These are phyloP conservation scores for Trichechus manatus DNA, from an alignment of 2,113 vertebrate genomes.

Conservation along the genomic window DNA sequence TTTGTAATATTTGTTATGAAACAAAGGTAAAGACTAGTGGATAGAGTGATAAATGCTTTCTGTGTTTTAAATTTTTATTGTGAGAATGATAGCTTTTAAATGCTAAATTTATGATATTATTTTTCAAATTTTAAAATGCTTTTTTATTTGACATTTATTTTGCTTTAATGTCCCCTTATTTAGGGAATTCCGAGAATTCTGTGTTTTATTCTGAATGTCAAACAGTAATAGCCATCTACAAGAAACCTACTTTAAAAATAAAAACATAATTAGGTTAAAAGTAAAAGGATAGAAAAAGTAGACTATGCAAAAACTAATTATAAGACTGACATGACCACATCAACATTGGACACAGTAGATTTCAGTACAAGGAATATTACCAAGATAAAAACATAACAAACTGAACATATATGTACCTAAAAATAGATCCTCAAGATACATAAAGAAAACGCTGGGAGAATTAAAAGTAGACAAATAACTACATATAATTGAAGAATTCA, in stretches of 20 bases:
- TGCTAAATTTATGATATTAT: not conserved
- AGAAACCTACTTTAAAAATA: conserved; percentile 39
- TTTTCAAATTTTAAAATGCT: conserved; percentile 6
- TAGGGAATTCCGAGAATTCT: not conserved
- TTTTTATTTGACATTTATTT: not conserved
- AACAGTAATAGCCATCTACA: not conserved
- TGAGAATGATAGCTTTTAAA: not conserved
- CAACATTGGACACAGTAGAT: not conserved
- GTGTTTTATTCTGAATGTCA: conserved; percentile 25
- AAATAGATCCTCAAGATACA: not conserved
- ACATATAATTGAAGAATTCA: conserved; percentile 4
- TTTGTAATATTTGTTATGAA: not conserved
- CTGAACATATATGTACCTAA: not conserved
- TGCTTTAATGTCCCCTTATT: not conserved
- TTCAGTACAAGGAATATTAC: not conserved
- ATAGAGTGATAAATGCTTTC: not conserved
- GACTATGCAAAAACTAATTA: too few species aligned
- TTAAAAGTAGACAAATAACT: not conserved
- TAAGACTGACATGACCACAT: not conserved
- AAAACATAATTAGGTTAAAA: not conserved
- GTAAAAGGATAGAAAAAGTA: not conserved
- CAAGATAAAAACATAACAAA: not conserved
- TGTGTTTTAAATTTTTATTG: not conserved
- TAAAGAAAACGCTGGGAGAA: not conserved
- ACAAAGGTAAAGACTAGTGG: not conserved